Conservation (phyloP, 2,888 invertebrate genomes). For the Alcis repandata region DNA sequence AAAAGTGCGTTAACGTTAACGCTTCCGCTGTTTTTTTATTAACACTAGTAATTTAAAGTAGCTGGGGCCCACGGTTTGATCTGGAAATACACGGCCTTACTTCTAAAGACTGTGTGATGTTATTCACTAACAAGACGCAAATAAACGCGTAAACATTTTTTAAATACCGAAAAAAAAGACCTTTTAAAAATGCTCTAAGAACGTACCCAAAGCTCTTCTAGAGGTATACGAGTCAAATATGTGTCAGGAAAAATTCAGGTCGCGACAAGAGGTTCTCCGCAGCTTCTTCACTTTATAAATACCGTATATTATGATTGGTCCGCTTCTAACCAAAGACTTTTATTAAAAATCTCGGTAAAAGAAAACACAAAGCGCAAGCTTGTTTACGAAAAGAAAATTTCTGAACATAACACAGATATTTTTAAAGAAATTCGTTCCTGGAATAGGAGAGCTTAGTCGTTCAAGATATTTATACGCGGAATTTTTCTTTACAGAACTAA, state of each 20-base stretch:
- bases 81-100: too few relatives aligned
- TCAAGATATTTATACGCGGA: background rate
- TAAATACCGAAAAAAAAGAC: constrained; percentile 1
- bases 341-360: constrained; percentile 13
- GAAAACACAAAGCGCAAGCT: constrained; percentile 1
- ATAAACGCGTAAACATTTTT: background rate
- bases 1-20: constrained; percentile 11
- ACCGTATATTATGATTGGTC: constrained; percentile 8
- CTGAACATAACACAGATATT: constrained; percentile 16
- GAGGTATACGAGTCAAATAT: constrained; percentile 22
- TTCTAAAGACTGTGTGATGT: too few relatives aligned
- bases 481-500: too few relatives aligned
- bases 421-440: constrained; percentile 1
- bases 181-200: constrained; percentile 14
- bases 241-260: constrained; percentile 27
- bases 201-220: constrained; percentile 14
- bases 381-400: constrained; percentile 11
- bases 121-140: too few relatives aligned
- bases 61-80: too few relatives aligned
- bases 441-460: background rate
- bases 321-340: constrained; percentile 17
- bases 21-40: background rate
- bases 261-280: constrained; percentile 16
- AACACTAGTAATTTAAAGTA: too few relatives aligned
- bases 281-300: constrained; percentile 12